Base-by-base conservation (phyloP, 2,888 invertebrate species). In the Piscicola geometra region DNA sequence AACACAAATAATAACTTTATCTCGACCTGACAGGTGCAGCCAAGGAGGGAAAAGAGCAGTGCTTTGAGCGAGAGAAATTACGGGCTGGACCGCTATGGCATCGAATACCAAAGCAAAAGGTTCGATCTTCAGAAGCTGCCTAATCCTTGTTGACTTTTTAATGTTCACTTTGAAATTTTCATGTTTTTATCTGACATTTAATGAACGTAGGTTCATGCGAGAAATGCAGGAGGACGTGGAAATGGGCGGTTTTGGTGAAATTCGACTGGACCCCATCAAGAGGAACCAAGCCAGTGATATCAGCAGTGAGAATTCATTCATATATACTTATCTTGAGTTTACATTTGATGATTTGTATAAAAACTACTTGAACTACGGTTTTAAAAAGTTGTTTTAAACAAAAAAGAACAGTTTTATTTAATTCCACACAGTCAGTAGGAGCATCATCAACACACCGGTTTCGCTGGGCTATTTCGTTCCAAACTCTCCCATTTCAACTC, bases 161-260 rank as follows among this genome's bases (percentile, higher is more conserved):
- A n/a, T n/a, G n/a, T n/a, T n/a, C n/a, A n/a, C n/a, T n/a, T n/a
- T n/a, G n/a, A n/a, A n/a, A n/a, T n/a, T n/a, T n/a, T n/a, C n/a
- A n/a, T n/a, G n/a, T n/a, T n/a, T n/a, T n/a, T n/a, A n/a, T n/a
- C n/a, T n/a, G n/a, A n/a, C n/a, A n/a, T n/a, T n/a, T n/a, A n/a
- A n/a, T n/a, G n/a, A n/a, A n/a, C n/a, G n/a, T n/a, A 56, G 60
- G n/a, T 21, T 56, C 3, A 21, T 56, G n/a, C n/a, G 25, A 21
- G 60, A 56, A 56, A 56, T 56, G 60, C 60, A 56, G 25, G 60
- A 56, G 3, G 60, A 56, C n/a, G n/a, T 56, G 25, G 60, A 56
- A 21, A 5, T 56, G 60, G 60, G 12, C 9, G 25, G n/a, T 5
- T 21, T 56, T 3, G n/a, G n/a, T 56, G 60, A 56, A 21, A 56